Base-by-base conservation (phyloP, 2,797 vertebrate genomes). In the Halcyon chelicuti region DNA sequence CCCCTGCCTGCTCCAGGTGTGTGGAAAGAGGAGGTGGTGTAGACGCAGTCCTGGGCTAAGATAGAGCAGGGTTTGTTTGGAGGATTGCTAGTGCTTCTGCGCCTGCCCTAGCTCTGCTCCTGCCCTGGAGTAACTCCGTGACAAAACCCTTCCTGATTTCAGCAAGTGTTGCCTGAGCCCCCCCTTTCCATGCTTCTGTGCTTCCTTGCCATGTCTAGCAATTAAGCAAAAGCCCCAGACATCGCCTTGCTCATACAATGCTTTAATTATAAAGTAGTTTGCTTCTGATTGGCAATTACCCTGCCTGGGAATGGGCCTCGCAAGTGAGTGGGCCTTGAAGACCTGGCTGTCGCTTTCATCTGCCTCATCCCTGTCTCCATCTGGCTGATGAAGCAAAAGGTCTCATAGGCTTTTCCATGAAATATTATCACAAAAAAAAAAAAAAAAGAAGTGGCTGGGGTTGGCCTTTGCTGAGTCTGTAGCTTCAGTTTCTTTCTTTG, bases 261-360 rank as follows among this genome's bases (percentile, higher is more conserved):
- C 61, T 94, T 94, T 94, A 95, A 95, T 97, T 94, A 95, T 90
- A 71, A 94, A 93, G 86, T 49, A 40, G 63, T 90, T 95, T 93
- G 83, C 84, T 92, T 93, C 61, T 93, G 91, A 95, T 74, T 96
- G 83, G 77, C 86, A 95, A 93, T 96, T 95, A 95, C 49, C 89
- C 39, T 95, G 83, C 70, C 77, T 90, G 87, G 80, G 75, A 96
- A 92, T 66, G 85, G 75, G 80, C 77, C 66, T 94, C 6, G 5
- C 28, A 58, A 75, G 47, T 2, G 7, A 57, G 49, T 58, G 57
- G 47, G 74, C 72, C 78, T 95, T 94, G 0, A 39, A 83, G 92
- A 76, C 74, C 67, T 63, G 67, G 54, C 49, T 76, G 60, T 80
- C 16, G 5, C 62, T 94, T 82, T 80, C 46, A 79, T 87, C 83